Percentiles rank a stretch among this genome's conserved stretches.
Conservation (phyloP, 2,113 vertebrate genomes). For the Ovis canadensis region DNA sequence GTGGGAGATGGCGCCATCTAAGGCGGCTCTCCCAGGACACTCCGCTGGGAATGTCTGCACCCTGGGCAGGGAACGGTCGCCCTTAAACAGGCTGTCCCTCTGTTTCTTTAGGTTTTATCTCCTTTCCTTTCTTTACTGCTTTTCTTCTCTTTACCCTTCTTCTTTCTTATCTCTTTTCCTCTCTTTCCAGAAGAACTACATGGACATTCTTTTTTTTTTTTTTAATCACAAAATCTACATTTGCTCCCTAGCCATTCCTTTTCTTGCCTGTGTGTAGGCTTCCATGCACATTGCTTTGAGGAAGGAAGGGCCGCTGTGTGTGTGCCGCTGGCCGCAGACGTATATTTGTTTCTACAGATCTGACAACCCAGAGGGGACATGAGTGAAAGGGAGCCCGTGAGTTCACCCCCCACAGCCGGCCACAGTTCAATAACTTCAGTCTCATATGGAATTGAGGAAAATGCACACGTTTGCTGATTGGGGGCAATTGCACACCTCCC, state of each 20-base stretch:
- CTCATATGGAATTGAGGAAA: not conserved
- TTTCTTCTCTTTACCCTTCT: not conserved
- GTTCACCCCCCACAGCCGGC: not conserved
- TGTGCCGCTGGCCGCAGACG: not conserved
- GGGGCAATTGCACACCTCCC: not conserved
- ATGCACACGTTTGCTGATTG: not conserved
- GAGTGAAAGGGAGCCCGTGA: not conserved
- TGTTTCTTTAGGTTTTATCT: not conserved
- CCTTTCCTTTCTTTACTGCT: not conserved
- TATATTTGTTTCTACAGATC: not conserved
- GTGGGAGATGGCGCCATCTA: not conserved
- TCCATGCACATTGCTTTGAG: not conserved
- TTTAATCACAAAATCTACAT: not conserved
- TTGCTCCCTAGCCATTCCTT: not conserved
- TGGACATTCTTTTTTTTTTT: not conserved
- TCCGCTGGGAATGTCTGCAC: fast-evolving
- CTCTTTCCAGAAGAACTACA: not conserved
- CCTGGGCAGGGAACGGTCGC: not conserved
- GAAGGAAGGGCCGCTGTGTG: not conserved
- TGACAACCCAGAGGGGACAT: not conserved
- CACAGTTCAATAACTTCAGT: not conserved
- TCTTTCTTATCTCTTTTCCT: not conserved
- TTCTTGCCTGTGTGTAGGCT: not conserved
- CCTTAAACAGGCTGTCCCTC: not conserved
- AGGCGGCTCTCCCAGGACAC: not conserved